Evolutionary conservation across 2,888 invertebrate species (phyloP).

Genomic region (Luperina testacea): DNA sequence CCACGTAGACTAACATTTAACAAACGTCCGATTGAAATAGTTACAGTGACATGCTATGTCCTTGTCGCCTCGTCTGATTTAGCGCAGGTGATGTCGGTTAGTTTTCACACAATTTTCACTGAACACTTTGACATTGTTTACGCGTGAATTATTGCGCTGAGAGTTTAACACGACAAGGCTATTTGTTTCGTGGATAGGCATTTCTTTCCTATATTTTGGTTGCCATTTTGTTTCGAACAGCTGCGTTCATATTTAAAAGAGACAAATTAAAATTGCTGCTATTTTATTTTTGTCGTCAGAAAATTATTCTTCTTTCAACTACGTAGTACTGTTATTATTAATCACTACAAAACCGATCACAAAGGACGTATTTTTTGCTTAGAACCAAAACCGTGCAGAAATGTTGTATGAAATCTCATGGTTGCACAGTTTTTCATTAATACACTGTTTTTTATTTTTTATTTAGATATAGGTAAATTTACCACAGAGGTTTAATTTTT

Average conservation of each 20-base stretch:
- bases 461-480: too few relatives aligned
- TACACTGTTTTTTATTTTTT: too few relatives aligned
- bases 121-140: slow-evolving; percentile 60
- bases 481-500: too few relatives aligned
- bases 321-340: too few relatives aligned
- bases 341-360: too few relatives aligned
- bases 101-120: slow-evolving; percentile 43
- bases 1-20: slow-evolving; percentile 16
- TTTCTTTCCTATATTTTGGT: slow-evolving; percentile 45
- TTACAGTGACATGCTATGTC: slow-evolving; percentile 33
- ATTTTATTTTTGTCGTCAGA: slow-evolving; percentile 12
- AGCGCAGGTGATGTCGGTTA: slow-evolving; percentile 60
- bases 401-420: too few relatives aligned
- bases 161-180: slow-evolving; percentile 60
- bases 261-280: slow-evolving; percentile 40
- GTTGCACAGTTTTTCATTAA: too few relatives aligned
- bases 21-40: slow-evolving; percentile 32
- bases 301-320: not conserved
- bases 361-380: too few relatives aligned
- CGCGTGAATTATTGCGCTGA: slow-evolving; percentile 57
- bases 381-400: too few relatives aligned
- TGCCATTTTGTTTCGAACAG: slow-evolving; percentile 59
- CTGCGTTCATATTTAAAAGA: slow-evolving; percentile 42
- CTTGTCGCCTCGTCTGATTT: slow-evolving; percentile 56
- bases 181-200: slow-evolving; percentile 58